A percentile compares a stretch with the other conserved stretches of the same genome.
Conservation (phyloP, 2,113 vertebrate species). For the Sebastes fasciatus region DNA sequence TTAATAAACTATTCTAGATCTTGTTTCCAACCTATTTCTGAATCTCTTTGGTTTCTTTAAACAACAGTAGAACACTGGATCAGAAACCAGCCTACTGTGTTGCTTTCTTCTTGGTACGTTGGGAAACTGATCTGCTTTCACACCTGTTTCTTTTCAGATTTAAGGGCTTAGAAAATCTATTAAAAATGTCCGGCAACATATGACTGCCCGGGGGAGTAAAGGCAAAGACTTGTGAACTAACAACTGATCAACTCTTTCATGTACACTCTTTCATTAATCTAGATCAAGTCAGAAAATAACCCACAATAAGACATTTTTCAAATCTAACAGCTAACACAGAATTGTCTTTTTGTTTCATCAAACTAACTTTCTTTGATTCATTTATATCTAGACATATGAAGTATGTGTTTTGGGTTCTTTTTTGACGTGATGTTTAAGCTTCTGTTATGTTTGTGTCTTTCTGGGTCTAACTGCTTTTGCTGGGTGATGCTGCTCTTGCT, state of each 20-base stretch:
- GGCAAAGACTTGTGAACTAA: constrained; percentile 57
- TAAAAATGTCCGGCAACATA: constrained; percentile 70
- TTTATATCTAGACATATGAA: neutral
- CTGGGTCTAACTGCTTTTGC: constrained; percentile 34
- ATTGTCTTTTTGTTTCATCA: neutral
- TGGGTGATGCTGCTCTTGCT: constrained; percentile 51
- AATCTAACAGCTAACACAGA: neutral
- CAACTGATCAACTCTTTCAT: constrained; percentile 23
- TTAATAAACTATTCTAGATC: neutral
- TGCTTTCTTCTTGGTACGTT: constrained; percentile 51
- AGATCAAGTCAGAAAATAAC: constrained; percentile 45
- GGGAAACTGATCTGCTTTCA: constrained; percentile 62
- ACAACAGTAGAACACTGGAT: neutral
- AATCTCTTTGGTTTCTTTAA: constrained; percentile 18
- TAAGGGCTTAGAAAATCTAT: constrained; percentile 80
- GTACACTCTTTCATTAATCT: constrained; percentile 46
- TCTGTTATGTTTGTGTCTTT: constrained; percentile 29
- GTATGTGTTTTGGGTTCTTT: constrained; percentile 26
- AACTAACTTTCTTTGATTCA: neutral
- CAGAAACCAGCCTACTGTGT: constrained; percentile 16
- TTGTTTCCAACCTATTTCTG: constrained; percentile 18
- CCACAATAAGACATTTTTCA: neutral
- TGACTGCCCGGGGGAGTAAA: constrained; percentile 69
- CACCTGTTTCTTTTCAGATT: constrained; percentile 80
- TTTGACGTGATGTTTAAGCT: constrained; percentile 35